Evolutionary conservation across 2,888 invertebrate species (phyloP), one percentile per base, ranked within the genome.

Genomic region (Agrotis clavis): DNA sequence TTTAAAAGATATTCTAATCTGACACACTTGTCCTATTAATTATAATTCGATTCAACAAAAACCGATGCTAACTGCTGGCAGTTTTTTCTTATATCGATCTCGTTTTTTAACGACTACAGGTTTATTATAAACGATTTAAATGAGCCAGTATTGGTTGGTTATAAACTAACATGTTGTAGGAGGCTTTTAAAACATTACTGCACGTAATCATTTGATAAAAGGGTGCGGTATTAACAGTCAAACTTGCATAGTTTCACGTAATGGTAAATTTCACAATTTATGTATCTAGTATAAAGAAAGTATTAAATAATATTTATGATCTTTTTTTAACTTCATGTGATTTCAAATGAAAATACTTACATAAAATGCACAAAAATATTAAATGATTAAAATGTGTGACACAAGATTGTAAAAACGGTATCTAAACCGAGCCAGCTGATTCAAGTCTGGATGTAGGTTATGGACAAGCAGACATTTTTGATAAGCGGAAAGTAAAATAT

Each of bases 31-130:
- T 2, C 25, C 11, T 25, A 16, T 5, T 14, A 48, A 41, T 63
- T 54, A n/a, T 50, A 45, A 13, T 51, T 25, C 9, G 0, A 25
- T 57, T 11, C 35, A n/a, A 67, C n/a, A 60, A 41, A 78, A 67
- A 56, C 11, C 9, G 5, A 9, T 47, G 21, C 19, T 25, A 62
- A 50, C 56, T 30, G 45, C 41, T 45, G 16, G 19, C 59, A 60
- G n/a, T 25, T 60, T 67, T 51, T 72, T 77, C 62, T 76, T 56
- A 14, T 35, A 19, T 21, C 11, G 35, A 48, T 63, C 78, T 19
- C 19, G 57, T 63, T 77, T 45, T n/a, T 0, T 56, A 54, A 67
- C 18, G 18, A 13, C 45, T 54, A 73, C 56, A 61, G 63, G 51
- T 62, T 68, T 64, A 35, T 53, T 11, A 50, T 68, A 2, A 64